A percentile compares a stretch with the other conserved stretches of the same genome.
Conservation (phyloP, 92 coral and sea anemone species). For the Palythoa caribaeorum region DNA sequence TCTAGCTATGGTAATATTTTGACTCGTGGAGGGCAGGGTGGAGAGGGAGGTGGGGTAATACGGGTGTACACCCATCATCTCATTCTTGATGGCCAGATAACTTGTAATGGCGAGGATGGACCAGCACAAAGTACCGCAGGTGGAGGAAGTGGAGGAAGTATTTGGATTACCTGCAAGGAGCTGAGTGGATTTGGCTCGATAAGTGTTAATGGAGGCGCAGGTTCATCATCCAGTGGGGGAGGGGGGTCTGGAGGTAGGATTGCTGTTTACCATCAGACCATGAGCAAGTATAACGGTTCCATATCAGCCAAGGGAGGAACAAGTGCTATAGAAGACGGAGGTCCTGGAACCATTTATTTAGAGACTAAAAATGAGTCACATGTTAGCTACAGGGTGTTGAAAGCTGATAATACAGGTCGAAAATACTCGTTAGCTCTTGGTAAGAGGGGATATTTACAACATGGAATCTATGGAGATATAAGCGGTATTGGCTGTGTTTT, state of each 20-base stretch:
- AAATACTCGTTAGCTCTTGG: conserved; percentile 64
- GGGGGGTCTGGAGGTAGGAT: conserved; percentile 84
- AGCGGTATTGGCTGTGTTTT: conserved; percentile 63
- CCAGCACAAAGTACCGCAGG: conserved; percentile 72
- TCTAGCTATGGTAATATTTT: conserved; percentile 47
- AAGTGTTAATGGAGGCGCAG: conserved; percentile 74
- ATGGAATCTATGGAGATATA: conserved; percentile 68
- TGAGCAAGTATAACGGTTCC: conserved; percentile 78
- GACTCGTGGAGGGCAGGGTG: conserved; percentile 71
- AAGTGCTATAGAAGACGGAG: conserved; percentile 67
- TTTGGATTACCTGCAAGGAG: conserved; percentile 75
- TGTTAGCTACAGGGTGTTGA: conserved; percentile 57
- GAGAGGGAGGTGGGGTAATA: conserved; percentile 76
- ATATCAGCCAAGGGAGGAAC: conserved; percentile 78
- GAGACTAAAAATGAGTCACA: conserved; percentile 68
- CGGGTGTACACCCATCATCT: conserved; percentile 68
- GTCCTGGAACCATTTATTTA: conserved; percentile 77
- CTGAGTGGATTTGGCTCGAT: conserved; percentile 74
- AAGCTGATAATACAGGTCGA: conserved; percentile 68
- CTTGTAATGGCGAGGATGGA: conserved; percentile 75
- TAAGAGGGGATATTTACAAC: conserved; percentile 56
- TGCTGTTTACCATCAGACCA: conserved; percentile 67
- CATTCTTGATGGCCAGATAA: conserved; percentile 70
- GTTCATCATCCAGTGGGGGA: conserved; percentile 69
- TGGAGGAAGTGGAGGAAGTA: conserved; percentile 82